Conservation (phyloP, 2,113 vertebrate species). For the Rhea pennata region DNA sequence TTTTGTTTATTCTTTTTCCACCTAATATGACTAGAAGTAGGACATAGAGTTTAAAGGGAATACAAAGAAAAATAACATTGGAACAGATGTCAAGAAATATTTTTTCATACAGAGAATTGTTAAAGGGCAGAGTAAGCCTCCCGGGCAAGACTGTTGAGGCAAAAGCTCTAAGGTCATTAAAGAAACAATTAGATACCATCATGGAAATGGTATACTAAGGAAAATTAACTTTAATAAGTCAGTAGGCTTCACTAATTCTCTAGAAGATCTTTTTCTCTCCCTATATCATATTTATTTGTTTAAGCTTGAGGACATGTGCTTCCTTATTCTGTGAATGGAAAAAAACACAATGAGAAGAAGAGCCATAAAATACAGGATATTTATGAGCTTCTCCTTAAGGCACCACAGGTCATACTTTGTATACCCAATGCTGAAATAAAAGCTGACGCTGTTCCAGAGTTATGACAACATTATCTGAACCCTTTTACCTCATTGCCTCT, state of each 20-base stretch:
- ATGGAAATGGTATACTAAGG: neutral
- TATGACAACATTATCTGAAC: neutral
- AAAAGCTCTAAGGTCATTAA: slow-evolving; percentile 32
- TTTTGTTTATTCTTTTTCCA: neutral
- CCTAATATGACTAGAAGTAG: neutral
- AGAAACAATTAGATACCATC: neutral
- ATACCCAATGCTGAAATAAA: neutral
- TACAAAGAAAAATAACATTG: neutral
- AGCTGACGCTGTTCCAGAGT: neutral
- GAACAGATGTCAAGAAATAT: slow-evolving; percentile 25
- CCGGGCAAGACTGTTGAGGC: neutral
- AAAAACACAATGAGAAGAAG: neutral
- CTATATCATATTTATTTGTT: slow-evolving; percentile 46
- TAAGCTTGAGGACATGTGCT: neutral
- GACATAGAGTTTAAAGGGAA: slow-evolving; percentile 16
- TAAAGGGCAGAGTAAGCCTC: neutral
- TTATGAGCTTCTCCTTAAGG: neutral
- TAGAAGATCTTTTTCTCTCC: neutral
- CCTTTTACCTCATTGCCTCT: neutral
- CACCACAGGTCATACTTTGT: neutral
- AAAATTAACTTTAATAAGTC: slow-evolving; percentile 34
- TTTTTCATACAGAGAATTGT: neutral
- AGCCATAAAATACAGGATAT: neutral
- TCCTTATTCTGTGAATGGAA: neutral
- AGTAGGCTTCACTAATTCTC: slow-evolving; percentile 4